phyloP scores from a whole-genome alignment of 2,888 invertebrate genomes.

The Hybos culiciformis region DNA sequence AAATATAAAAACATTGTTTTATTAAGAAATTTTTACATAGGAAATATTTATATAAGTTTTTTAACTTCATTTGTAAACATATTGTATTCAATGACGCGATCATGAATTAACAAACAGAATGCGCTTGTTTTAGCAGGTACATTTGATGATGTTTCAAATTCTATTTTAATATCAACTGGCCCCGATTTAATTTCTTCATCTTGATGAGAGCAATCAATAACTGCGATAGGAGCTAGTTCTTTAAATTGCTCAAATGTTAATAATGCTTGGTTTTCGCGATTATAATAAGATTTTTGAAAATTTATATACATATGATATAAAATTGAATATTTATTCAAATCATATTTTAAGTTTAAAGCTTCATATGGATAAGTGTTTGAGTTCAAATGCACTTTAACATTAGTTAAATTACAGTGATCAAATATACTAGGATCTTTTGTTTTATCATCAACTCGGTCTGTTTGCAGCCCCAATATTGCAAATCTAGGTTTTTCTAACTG shows the following conservation, averaged over 20 bases:
- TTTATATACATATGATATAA: conserved; percentile 19
- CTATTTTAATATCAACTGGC: conserved; percentile 19
- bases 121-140: conserved; percentile 18
- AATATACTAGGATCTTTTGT: conserved; percentile 17
- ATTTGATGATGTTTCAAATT: conserved; percentile 17
- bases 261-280: conserved; percentile 7
- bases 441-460: conserved; percentile 23
- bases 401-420: conserved; percentile 20
- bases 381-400: conserved; percentile 26
- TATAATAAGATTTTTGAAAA: conserved; percentile 17
- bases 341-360: conserved; percentile 21
- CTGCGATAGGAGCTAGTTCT: conserved; percentile 17
- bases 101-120: conserved; percentile 16
- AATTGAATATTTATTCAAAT: conserved; percentile 16
- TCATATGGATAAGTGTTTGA: conserved; percentile 25
- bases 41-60: not conserved
- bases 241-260: conserved; percentile 13
- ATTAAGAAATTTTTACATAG: no score
- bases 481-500: conserved; percentile 28
- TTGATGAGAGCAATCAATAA: conserved; percentile 20
- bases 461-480: conserved; percentile 29
- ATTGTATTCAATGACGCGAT: conserved; percentile 6
- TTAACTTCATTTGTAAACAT: conserved; percentile 3
- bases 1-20: no score
- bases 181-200: conserved; percentile 18